Evolutionary conservation across 2,888 invertebrate genomes (phyloP).

Genomic region (Invenusta paracnida): DNA sequence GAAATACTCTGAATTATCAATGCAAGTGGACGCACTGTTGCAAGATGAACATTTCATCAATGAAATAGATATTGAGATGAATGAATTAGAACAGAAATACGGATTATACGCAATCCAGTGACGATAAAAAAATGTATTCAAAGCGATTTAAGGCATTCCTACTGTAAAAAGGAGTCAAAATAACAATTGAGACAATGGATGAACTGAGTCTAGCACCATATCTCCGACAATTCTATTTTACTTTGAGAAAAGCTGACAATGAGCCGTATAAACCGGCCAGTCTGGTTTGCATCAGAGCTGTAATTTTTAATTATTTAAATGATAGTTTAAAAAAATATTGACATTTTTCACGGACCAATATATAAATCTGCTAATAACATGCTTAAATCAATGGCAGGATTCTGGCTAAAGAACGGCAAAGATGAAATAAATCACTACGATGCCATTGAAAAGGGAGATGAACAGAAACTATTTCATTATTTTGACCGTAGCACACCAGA

Average conservation of each 20-base stretch:
- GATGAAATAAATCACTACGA: not conserved
- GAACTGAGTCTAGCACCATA: not conserved
- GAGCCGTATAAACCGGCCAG: not conserved
- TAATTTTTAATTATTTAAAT: not conserved
- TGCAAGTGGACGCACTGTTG: not conserved
- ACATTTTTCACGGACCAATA: not conserved
- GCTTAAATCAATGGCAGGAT: not conserved
- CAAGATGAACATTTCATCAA: not conserved
- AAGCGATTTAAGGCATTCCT: not conserved
- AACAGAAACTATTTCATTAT: not conserved
- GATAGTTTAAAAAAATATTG: not conserved
- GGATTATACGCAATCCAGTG: not conserved
- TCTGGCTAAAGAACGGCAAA: not conserved
- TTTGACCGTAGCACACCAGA: not conserved
- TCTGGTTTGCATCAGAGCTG: not conserved
- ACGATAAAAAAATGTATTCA: not conserved
- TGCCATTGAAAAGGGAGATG: not conserved
- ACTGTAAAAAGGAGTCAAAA: not conserved
- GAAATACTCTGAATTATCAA: not conserved
- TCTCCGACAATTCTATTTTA: not conserved
- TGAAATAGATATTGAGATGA: not conserved
- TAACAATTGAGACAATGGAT: not conserved
- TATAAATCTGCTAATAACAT: not conserved
- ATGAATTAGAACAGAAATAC: no score
- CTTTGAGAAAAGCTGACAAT: not conserved